Evolutionary conservation across 2,888 invertebrate species (phyloP).

Genomic region (Agrotis exclamationis): DNA sequence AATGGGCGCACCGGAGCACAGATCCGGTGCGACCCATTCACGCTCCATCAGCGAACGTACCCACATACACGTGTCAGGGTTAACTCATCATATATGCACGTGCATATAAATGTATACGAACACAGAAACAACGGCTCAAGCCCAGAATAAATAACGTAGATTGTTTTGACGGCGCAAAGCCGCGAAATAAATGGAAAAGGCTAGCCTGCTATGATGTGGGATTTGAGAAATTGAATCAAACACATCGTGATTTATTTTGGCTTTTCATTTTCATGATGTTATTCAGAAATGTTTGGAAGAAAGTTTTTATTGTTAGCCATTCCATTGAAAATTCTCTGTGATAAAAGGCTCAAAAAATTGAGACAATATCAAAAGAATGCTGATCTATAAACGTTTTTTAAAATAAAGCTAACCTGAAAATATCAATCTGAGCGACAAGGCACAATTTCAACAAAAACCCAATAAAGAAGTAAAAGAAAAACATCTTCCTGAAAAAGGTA

Average conservation of each 20-base stretch:
- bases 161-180: conserved; percentile 59
- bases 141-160: conserved; percentile 52
- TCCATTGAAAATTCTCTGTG: conserved; percentile 10
- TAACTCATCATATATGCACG: conserved; percentile 48
- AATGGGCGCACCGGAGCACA: conserved; percentile 84
- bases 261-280: conserved; percentile 43
- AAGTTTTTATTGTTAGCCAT: conserved; percentile 1
- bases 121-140: conserved; percentile 39
- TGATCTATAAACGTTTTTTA: no score
- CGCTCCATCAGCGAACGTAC: conserved; percentile 83
- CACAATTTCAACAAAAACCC: conserved; percentile 56
- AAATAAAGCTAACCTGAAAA: conserved; percentile 28
- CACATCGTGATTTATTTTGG: conserved; percentile 52
- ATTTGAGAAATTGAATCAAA: conserved; percentile 56
- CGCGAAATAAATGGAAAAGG: conserved; percentile 56
- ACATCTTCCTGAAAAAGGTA: conserved; percentile 42
- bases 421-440: conserved; percentile 47
- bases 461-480: conserved; percentile 58
- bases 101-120: conserved; percentile 40
- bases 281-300: conserved; percentile 24
- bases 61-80: conserved; percentile 70
- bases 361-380: conserved; percentile 30
- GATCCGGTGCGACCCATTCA: conserved; percentile 86
- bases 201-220: conserved; percentile 37
- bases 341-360: conserved; percentile 15